phyloP scores from a whole-genome alignment of 2,113 vertebrate genomes.

The Ranitomeya variabilis region DNA sequence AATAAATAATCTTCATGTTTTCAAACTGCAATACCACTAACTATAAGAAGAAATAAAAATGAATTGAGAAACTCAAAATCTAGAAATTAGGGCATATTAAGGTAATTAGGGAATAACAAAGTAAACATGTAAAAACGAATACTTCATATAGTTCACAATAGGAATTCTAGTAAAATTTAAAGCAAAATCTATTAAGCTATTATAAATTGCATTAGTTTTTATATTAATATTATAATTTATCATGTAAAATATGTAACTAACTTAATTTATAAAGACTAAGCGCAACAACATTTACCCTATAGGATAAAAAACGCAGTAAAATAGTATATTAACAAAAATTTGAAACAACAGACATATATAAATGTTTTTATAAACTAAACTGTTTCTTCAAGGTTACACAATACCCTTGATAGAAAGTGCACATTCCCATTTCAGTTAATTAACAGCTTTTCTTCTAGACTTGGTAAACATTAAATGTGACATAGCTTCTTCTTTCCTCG shows the following conservation, averaged over 20 bases:
- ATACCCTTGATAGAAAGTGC: constrained; percentile 18
- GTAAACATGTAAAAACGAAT: not conserved
- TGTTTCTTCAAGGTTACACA: constrained; percentile 15
- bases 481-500: constrained; percentile 12
- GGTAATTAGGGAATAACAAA: not conserved
- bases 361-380: not conserved
- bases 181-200: not conserved
- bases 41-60: not conserved
- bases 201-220: too few species aligned
- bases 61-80: not conserved
- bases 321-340: not conserved
- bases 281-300: not conserved
- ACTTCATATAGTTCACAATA: not conserved
- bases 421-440: constrained; percentile 32
- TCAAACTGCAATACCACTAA: too few species aligned
- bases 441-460: constrained; percentile 14
- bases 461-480: constrained; percentile 34
- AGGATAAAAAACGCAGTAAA: not conserved
- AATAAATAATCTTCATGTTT: too few species aligned
- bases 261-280: too few species aligned
- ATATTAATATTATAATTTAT: too few species aligned
- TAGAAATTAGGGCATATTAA: not conserved
- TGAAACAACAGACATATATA: not conserved
- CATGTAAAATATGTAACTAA: too few species aligned
- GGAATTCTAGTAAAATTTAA: not conserved